phyloP scores from a whole-genome alignment of 2,113 vertebrate genomes.

The Balaenoptera acutorostrata region DNA sequence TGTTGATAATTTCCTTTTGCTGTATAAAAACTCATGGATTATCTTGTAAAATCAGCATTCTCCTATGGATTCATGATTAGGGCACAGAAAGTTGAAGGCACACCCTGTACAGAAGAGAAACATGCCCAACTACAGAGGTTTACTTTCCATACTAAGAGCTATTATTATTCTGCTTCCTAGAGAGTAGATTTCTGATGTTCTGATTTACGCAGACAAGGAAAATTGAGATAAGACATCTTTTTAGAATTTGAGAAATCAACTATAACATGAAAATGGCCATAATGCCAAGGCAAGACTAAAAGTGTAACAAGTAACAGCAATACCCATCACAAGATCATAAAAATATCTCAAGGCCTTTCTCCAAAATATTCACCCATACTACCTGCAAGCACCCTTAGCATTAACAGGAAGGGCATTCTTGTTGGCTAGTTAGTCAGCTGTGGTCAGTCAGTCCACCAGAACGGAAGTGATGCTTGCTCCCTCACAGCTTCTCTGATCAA shows the following conservation, averaged over 20 bases:
- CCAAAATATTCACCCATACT: neutral
- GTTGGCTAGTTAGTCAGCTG: neutral
- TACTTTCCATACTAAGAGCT: neutral
- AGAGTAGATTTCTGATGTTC: neutral
- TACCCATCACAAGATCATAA: neutral
- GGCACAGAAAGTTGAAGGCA: neutral
- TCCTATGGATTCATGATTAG: neutral
- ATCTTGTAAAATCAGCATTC: neutral
- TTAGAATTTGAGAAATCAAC: neutral
- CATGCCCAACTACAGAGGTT: neutral
- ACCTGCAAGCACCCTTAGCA: neutral
- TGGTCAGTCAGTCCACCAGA: neutral
- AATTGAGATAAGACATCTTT: neutral
- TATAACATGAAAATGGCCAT: neutral
- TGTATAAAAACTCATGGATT: neutral
- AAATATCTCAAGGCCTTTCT: neutral
- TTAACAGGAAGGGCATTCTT: neutral
- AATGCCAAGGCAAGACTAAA: neutral
- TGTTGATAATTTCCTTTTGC: neutral
- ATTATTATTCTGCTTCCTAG: neutral
- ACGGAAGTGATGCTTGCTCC: neutral
- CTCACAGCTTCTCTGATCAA: neutral
- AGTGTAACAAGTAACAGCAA: neutral
- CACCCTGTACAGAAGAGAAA: neutral
- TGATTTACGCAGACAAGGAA: neutral